Evolutionary conservation across 2,888 invertebrate species (phyloP).

Genomic region (Neoascia interrupta): DNA sequence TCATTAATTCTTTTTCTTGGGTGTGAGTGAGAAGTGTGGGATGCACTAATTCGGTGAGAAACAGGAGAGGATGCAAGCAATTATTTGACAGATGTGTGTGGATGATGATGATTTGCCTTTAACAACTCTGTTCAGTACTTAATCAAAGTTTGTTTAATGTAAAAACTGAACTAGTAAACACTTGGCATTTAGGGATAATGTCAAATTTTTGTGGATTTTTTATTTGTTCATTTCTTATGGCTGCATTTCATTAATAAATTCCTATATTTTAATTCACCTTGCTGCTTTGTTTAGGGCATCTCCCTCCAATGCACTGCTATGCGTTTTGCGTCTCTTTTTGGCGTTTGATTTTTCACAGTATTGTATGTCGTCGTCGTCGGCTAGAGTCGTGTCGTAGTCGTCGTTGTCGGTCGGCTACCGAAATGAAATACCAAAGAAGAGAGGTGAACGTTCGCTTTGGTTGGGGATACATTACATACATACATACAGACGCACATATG

Average conservation of each 20-base stretch:
- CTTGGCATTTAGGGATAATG: constrained; percentile 11
- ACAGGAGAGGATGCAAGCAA: constrained; percentile 50
- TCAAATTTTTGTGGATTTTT: constrained; percentile 20
- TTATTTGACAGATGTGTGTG: constrained; percentile 59
- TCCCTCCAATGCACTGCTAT: constrained; percentile 41
- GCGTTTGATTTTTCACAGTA: constrained; percentile 55
- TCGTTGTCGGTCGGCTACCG: constrained; percentile 51
- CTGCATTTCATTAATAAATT: constrained; percentile 31
- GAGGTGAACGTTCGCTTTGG: constrained; percentile 68
- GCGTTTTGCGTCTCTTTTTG: constrained; percentile 48
- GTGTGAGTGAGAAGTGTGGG: constrained; percentile 34
- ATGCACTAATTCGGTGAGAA: constrained; percentile 25
- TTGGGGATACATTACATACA: constrained; percentile 33
- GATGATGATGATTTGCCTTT: constrained; percentile 51
- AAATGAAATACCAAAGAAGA: constrained; percentile 68
- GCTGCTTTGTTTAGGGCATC: constrained; percentile 41
- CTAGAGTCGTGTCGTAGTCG: constrained; percentile 16
- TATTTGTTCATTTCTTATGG: neutral
- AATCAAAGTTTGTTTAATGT: constrained; percentile 56
- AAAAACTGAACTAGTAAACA: constrained; percentile 34
- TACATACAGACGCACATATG: constrained; percentile 8
- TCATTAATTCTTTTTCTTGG: constrained; percentile 6
- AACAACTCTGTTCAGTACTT: constrained; percentile 56
- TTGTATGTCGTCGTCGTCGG: constrained; percentile 30
- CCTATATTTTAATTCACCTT: constrained; percentile 38